Evolutionary conservation across 1,140 invertebrate genomes (phyloP).

Genomic region (Lepidurus packardi): DNA sequence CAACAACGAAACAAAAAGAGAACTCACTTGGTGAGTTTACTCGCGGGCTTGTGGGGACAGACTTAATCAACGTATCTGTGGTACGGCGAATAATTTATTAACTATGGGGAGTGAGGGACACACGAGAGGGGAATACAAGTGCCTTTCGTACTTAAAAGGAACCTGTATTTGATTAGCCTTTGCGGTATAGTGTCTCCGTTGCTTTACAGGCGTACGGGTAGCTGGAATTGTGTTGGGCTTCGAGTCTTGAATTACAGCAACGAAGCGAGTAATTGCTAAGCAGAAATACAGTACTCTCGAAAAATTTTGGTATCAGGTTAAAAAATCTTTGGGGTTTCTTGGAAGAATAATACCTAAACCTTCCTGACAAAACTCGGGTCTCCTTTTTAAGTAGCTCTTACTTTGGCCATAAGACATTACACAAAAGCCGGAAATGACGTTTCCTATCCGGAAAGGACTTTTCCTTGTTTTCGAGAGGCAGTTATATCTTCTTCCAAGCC

Average conservation of each 20-base stretch:
- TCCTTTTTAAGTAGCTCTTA: slow-evolving; percentile 8
- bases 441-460: slow-evolving; percentile 18
- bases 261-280: background rate
- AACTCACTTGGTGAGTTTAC: background rate
- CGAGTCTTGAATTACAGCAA: background rate
- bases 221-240: background rate
- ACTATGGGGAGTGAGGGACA: background rate
- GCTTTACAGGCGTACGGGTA: background rate
- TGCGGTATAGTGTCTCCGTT: slow-evolving; percentile 1
- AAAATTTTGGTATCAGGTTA: background rate
- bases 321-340: background rate
- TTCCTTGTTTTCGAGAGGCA: slow-evolving; percentile 6
- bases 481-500: background rate
- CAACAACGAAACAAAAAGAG: slow-evolving; percentile 12
- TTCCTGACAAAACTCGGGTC: background rate
- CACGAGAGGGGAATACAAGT: slow-evolving; percentile 4
- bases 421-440: slow-evolving; percentile 6
- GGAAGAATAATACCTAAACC: background rate
- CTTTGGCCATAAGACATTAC: background rate
- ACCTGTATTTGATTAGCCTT: background rate
- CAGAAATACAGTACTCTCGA: background rate
- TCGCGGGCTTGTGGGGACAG: slow-evolving; percentile 8
- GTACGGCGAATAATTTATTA: slow-evolving; percentile 22
- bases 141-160: slow-evolving; percentile 1
- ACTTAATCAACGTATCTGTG: slow-evolving; percentile 24